A percentile compares a stretch with the other conserved stretches of the same genome.
Evolutionary conservation across 1,140 invertebrate species (phyloP).

Genomic region (Caenorhabditis tropicalis): DNA sequence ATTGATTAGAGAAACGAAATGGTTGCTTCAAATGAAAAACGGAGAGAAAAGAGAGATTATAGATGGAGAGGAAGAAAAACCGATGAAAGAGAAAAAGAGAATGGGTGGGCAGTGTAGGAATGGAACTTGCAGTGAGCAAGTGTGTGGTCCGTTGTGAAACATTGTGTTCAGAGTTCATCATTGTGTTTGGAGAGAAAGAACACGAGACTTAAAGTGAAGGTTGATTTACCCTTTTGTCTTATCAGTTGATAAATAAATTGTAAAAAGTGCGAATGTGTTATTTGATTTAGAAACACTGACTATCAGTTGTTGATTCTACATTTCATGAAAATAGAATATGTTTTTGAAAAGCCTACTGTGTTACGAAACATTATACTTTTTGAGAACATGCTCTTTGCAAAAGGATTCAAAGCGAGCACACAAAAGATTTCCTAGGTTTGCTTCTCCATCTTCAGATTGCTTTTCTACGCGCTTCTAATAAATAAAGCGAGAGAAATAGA

Average conservation of each 20-base stretch:
- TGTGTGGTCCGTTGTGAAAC: background rate
- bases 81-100: background rate
- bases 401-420: background rate
- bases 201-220: background rate
- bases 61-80: background rate
- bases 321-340: background rate
- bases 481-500: background rate
- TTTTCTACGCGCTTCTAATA: background rate
- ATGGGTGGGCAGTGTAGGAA: background rate
- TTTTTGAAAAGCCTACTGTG: too few species aligned
- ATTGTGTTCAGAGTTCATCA: background rate
- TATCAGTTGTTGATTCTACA: background rate
- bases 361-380: too few species aligned
- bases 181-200: background rate
- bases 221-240: background rate
- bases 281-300: background rate
- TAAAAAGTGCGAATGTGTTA: background rate
- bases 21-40: background rate
- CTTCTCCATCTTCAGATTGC: background rate
- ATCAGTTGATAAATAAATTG: background rate
- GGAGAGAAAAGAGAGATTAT: background rate
- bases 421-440: background rate
- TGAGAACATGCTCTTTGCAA: background rate
- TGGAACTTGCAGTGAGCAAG: background rate
- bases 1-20: background rate